These are phyloP conservation scores for Pseudorectes ferrugineus DNA, from an alignment of 2,113 vertebrate genomes.

Conservation along the genomic window DNA sequence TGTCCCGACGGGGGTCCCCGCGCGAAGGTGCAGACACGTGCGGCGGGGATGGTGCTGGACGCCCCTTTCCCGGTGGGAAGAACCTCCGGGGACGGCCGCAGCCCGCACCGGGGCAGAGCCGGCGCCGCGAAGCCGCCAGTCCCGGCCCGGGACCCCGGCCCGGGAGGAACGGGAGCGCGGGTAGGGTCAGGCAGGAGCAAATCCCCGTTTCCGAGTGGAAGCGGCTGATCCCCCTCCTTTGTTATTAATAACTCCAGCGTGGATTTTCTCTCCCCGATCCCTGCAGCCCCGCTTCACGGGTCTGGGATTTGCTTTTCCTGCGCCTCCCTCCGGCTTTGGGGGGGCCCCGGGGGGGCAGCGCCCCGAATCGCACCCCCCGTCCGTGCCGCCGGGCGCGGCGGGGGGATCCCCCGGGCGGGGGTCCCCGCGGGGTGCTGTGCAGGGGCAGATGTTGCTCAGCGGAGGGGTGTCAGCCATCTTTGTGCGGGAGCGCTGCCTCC, in stretches of 20 bases:
- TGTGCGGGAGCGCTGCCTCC: slow-evolving; percentile 72
- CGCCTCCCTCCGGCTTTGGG: neutral
- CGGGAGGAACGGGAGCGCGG: neutral
- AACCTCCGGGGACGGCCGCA: neutral
- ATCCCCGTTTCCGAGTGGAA: slow-evolving; percentile 55
- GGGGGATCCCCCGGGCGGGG: slow-evolving; percentile 75
- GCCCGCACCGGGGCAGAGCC: neutral
- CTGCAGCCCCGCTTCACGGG: neutral
- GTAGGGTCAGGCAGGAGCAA: slow-evolving; percentile 24
- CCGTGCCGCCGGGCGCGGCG: neutral
- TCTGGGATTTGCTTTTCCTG: neutral
- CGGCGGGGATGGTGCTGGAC: neutral
- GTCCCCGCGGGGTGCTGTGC: slow-evolving; percentile 81
- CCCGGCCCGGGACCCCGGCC: neutral
- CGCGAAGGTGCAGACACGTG: neutral
- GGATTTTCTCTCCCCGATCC: neutral
- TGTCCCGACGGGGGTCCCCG: neutral
- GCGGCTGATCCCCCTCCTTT: slow-evolving; percentile 20
- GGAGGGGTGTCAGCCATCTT: slow-evolving; percentile 89
- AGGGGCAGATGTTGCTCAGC: slow-evolving; percentile 84
- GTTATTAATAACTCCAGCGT: slow-evolving; percentile 45
- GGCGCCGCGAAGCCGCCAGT: neutral
- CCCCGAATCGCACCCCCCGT: neutral
- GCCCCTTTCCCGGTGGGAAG: neutral
- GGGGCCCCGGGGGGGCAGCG: neutral